Conservation (phyloP, 1,140 invertebrate genomes). For the Euura lappo region DNA sequence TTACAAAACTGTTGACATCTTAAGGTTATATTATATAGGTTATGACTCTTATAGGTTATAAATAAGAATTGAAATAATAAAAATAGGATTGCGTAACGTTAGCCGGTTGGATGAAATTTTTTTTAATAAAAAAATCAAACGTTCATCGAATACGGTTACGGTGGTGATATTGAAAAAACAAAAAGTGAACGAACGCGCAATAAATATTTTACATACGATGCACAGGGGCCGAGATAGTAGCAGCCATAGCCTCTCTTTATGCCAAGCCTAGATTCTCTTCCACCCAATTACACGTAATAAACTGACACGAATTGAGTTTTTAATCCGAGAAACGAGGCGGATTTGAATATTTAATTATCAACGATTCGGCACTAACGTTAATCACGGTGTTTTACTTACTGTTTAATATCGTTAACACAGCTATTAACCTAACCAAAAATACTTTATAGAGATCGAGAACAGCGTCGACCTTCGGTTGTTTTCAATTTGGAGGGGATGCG, state of each 20-base stretch:
- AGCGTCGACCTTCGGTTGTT: slow-evolving; percentile 59
- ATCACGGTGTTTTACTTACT: slow-evolving; percentile 45
- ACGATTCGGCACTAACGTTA: slow-evolving; percentile 10
- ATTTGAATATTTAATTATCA: slow-evolving; percentile 19
- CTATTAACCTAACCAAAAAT: slow-evolving; percentile 54
- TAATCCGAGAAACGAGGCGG: slow-evolving; percentile 10
- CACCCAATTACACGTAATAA: slow-evolving; percentile 32
- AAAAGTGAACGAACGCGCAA: slow-evolving; percentile 21
- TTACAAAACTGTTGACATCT: slow-evolving; percentile 40
- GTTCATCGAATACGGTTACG: not conserved
- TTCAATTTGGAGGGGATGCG: slow-evolving; percentile 49
- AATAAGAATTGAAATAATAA: slow-evolving; percentile 3
- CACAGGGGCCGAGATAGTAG: slow-evolving; percentile 20
- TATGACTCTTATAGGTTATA: slow-evolving; percentile 43
- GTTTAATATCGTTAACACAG: slow-evolving; percentile 34
- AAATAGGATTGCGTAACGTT: slow-evolving; percentile 34
- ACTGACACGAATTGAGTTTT: slow-evolving; percentile 13
- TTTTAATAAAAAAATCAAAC: too few species aligned
- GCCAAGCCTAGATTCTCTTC: slow-evolving; percentile 26
- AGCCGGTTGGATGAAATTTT: slow-evolving; percentile 13
- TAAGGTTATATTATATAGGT: slow-evolving; percentile 57
- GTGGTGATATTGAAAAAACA: slow-evolving; percentile 18
- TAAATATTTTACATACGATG: slow-evolving; percentile 33
- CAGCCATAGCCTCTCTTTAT: slow-evolving; percentile 44
- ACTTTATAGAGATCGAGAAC: slow-evolving; percentile 42